Evolutionary conservation across 2,113 vertebrate species (phyloP).

Genomic region (Mesoclemmys tuberculata): DNA sequence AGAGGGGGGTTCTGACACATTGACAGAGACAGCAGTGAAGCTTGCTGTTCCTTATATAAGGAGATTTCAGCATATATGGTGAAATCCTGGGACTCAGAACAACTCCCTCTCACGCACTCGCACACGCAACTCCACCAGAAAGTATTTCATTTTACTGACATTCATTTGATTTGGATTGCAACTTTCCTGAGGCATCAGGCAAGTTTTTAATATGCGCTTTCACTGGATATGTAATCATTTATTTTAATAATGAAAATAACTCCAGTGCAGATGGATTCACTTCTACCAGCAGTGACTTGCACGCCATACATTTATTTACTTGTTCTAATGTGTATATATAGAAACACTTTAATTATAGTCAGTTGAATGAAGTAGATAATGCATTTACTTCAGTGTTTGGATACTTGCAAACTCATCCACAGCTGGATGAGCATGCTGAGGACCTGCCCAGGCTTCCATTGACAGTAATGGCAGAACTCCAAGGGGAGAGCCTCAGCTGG

Average conservation of each 20-base stretch:
- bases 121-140: not conserved
- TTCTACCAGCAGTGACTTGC: not conserved
- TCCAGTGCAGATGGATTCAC: not conserved
- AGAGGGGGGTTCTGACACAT: rapidly evolving
- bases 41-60: not conserved
- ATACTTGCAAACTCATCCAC: not conserved
- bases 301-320: not conserved
- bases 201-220: not conserved
- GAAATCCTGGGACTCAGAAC: not conserved
- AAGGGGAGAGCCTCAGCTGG: not conserved
- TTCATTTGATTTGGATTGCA: not conserved
- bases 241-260: not conserved
- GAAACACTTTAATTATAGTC: not conserved
- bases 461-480: not conserved
- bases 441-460: not conserved
- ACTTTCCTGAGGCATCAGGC: slow-evolving; percentile 7
- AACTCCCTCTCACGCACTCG: not conserved
- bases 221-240: not conserved
- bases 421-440: not conserved
- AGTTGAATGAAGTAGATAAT: not conserved
- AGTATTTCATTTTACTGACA: slow-evolving; percentile 9
- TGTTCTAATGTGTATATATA: not conserved
- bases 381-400: not conserved
- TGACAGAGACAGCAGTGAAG: not conserved
- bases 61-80: not conserved